These are phyloP conservation scores for Lordiphosa clarofinis DNA, from an alignment of 1,140 invertebrate species.

Conservation along the genomic window DNA sequence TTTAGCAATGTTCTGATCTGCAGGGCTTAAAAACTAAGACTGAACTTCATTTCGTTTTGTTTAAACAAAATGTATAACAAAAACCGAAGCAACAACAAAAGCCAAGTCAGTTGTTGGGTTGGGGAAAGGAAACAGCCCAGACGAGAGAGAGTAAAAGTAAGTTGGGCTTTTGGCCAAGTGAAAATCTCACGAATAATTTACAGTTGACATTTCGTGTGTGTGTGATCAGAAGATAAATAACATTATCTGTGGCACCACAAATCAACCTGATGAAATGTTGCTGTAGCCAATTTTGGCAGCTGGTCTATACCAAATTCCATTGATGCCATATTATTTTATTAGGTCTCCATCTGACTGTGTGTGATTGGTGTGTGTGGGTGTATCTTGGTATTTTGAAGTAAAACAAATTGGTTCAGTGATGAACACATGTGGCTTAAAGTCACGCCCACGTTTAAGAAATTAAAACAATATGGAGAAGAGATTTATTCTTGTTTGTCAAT, in stretches of 20 bases:
- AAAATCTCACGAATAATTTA: slow-evolving; percentile 13
- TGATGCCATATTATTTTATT: slow-evolving; percentile 6
- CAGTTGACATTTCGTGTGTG: slow-evolving; percentile 1
- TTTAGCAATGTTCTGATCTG: slow-evolving; percentile 25
- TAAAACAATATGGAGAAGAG: no score
- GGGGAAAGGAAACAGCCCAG: no score
- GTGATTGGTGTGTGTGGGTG: slow-evolving; percentile 24
- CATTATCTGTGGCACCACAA: slow-evolving; percentile 10
- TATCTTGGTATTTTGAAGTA: no score
- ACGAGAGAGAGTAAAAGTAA: no score
- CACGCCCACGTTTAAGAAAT: no score
- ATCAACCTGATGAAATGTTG: slow-evolving; percentile 46
- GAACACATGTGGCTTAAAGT: no score
- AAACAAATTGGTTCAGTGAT: no score
- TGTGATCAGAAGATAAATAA: background rate
- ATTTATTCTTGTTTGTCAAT: no score
- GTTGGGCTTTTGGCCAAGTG: slow-evolving; percentile 10
- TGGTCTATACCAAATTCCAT: slow-evolving; percentile 37
- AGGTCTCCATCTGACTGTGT: slow-evolving; percentile 1
- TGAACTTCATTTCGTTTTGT: slow-evolving; percentile 27
- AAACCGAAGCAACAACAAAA: no score
- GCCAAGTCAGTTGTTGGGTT: no score
- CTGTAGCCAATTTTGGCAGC: slow-evolving; percentile 46
- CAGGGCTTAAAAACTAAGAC: slow-evolving; percentile 30
- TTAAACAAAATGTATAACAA: no score